Conservation (phyloP, 2,797 vertebrate genomes). For the Sebastes taczanowskii region DNA sequence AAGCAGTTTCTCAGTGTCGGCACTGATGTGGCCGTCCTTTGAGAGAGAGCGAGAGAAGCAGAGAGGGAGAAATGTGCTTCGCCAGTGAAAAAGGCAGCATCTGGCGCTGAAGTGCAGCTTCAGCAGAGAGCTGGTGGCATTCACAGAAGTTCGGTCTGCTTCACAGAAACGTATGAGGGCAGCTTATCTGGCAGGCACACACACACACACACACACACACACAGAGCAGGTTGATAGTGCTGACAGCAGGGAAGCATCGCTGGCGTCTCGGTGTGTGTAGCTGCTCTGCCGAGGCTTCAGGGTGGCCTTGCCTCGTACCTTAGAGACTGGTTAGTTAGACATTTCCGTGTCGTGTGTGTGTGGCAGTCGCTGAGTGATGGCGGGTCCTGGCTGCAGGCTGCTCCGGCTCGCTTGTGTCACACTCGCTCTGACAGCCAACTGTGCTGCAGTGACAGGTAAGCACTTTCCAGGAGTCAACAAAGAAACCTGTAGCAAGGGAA, state of each 20-base stretch:
- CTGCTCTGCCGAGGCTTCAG: slow-evolving; percentile 61
- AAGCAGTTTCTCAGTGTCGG: slow-evolving; percentile 63
- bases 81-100: slow-evolving; percentile 63
- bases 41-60: slow-evolving; percentile 53
- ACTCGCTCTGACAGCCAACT: slow-evolving; percentile 72
- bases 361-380: slow-evolving; percentile 73
- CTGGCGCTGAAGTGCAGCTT: slow-evolving; percentile 80
- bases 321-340: slow-evolving; percentile 80
- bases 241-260: slow-evolving; percentile 75
- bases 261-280: slow-evolving; percentile 40
- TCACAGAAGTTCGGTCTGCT: slow-evolving; percentile 75
- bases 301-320: slow-evolving; percentile 72
- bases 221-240: slow-evolving; percentile 68
- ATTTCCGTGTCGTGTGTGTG: slow-evolving; percentile 63
- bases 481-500: slow-evolving; percentile 62
- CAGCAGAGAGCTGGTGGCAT: slow-evolving; percentile 81
- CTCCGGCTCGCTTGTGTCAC: slow-evolving; percentile 70
- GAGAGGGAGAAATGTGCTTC: slow-evolving; percentile 68
- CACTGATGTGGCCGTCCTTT: slow-evolving; percentile 74
- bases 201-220: slow-evolving; percentile 31
- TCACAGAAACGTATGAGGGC: slow-evolving; percentile 76
- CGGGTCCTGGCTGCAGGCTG: slow-evolving; percentile 73
- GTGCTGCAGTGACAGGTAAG: slow-evolving; percentile 79
- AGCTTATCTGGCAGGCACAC: slow-evolving; percentile 70
- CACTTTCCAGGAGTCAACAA: slow-evolving; percentile 75